These are phyloP conservation scores for Mionectes macconnelli DNA, from an alignment of 2,113 vertebrate species.

Conservation along the genomic window DNA sequence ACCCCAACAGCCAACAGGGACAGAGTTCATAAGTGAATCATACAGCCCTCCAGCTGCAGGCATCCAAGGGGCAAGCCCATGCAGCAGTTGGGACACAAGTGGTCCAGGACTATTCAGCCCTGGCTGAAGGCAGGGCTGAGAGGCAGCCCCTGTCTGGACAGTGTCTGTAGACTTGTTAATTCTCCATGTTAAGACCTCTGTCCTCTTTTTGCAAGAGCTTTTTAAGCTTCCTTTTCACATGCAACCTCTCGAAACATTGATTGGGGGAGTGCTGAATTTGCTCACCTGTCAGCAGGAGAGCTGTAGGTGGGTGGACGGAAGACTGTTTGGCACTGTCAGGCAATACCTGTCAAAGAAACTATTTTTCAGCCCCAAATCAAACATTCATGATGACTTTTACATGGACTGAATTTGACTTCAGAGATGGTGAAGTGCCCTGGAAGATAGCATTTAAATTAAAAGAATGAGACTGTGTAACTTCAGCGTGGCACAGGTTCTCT, in stretches of 20 bases:
- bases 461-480: neutral
- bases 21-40: neutral
- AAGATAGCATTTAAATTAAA: neutral
- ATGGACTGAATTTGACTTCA: neutral
- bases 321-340: neutral
- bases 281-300: slow-evolving; percentile 12
- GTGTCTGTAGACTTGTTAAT: neutral
- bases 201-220: neutral
- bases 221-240: neutral
- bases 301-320: neutral
- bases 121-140: neutral
- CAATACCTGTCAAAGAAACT: neutral
- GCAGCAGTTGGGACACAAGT: neutral
- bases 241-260: neutral
- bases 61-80: fast-evolving
- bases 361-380: neutral
- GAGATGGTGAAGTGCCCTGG: neutral
- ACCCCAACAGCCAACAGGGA: fast-evolving
- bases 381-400: neutral
- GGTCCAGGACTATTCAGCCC: neutral
- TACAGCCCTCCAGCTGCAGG: neutral
- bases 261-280: neutral
- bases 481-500: neutral
- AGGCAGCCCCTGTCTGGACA: neutral
- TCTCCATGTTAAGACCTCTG: neutral